Evolutionary conservation across 2,113 vertebrate genomes (phyloP), one percentile per base, ranked within the genome.

Genomic region (Epinephelus cyanopodus): DNA sequence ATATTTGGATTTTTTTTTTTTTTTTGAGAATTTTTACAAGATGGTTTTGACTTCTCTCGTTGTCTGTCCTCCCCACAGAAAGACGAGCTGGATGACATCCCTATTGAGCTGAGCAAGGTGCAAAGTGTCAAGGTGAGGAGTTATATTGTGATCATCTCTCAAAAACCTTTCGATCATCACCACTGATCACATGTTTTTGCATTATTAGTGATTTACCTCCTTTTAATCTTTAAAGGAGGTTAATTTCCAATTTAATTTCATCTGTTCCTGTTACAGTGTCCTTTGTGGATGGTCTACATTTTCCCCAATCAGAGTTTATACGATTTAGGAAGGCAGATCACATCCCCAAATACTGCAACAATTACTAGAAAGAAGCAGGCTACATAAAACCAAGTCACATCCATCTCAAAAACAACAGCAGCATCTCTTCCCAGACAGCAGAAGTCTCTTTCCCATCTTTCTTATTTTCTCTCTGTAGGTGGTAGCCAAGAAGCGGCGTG

Each of bases 51-150:
- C 21, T 13, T 42, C n/a, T 19, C 3, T 70, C 13, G 2, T 27
- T 74, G 37, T 78, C 27, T 66, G 2, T 48, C 62, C 3, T 62
- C 29, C 53, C 37, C 88, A 73, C 96, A 99, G 98, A 99, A 97
- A 64, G 97, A 99, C 0, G 98, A 98, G 84, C 94, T 96, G 2
- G 97, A 99, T 0, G 97, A 97, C 73, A 92, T 96, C 56, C 97
- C 97, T 1, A 97, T 99, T 7, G 97, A 99, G 94, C 96, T 99
- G 82, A 98, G 97, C 95, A 98, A 98, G 88, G 97, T 99, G 57
- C 98, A 99, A 92, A 99, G 98, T 0, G 98, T 99, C 61, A 98
- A 96, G 76, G 94, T 95, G 82, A 84, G 68, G 29, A 21, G 5
- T 37, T 47, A 21, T 5, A 14, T 6, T 50, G 6, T 19, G 37